These are phyloP conservation scores for Drosophila helvetica DNA, from an alignment of 2,888 invertebrate genomes.

Conservation along the genomic window DNA sequence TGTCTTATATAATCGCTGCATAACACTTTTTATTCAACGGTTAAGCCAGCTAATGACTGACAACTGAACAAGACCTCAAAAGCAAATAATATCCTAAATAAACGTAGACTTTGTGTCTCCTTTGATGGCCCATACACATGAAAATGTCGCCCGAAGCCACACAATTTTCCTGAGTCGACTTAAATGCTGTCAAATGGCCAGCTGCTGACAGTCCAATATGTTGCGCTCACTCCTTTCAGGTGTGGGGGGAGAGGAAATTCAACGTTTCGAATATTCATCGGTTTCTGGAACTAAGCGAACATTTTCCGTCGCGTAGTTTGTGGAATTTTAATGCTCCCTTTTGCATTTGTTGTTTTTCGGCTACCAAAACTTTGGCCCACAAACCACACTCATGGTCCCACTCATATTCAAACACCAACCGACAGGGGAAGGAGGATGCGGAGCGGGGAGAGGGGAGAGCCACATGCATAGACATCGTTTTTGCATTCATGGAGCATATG, in stretches of 20 bases:
- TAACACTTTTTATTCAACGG: not conserved
- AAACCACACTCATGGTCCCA: constrained; percentile 15
- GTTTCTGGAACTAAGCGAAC: constrained; percentile 21
- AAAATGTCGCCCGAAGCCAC: not conserved
- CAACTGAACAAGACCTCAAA: no score
- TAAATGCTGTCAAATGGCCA: constrained; percentile 5
- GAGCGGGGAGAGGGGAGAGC: not conserved
- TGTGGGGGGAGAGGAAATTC: constrained; percentile 11
- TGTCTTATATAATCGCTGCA: no score
- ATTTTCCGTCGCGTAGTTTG: constrained; percentile 43
- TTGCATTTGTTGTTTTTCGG: constrained; percentile 34
- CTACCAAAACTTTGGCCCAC: constrained; percentile 32
- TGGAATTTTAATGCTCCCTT: constrained; percentile 44
- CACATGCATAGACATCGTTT: constrained; percentile 61
- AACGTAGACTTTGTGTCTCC: not conserved
- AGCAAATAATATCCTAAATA: not conserved
- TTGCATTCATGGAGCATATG: constrained; percentile 70
- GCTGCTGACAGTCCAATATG: constrained; percentile 23
- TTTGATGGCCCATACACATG: not conserved
- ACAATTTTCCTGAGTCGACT: not conserved
- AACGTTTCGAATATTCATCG: constrained; percentile 56
- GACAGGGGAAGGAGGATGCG: not conserved
- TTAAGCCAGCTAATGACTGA: not conserved
- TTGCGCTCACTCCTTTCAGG: constrained; percentile 22
- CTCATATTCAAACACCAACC: constrained; percentile 4